These are phyloP conservation scores for Dasyprocta punctata DNA, from an alignment of 2,113 vertebrate species.

Conservation along the genomic window DNA sequence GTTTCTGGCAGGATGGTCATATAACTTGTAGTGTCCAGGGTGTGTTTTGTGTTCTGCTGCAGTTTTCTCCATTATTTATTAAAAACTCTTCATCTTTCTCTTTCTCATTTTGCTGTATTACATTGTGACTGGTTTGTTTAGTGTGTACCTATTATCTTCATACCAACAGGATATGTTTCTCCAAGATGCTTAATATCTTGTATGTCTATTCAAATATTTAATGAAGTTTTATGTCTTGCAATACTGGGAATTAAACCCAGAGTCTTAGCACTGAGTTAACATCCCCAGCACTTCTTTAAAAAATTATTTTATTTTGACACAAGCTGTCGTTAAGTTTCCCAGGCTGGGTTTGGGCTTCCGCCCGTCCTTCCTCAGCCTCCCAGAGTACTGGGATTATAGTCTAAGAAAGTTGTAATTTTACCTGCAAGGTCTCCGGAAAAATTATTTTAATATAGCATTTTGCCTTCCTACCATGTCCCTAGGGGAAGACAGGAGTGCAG, in stretches of 20 bases:
- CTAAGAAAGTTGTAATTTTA: background rate
- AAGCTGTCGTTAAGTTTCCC: background rate
- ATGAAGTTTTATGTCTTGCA: background rate
- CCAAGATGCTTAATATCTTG: background rate
- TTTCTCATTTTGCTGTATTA: background rate
- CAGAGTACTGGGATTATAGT: background rate
- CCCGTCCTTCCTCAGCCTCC: background rate
- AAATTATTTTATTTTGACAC: background rate
- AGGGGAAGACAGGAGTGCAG: background rate
- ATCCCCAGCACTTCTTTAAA: background rate
- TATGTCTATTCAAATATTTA: background rate
- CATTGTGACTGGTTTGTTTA: conserved; percentile 23
- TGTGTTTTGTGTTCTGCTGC: background rate
- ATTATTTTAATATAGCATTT: background rate
- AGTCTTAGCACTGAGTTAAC: background rate
- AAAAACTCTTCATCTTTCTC: background rate
- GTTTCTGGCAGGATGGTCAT: background rate
- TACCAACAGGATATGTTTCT: background rate
- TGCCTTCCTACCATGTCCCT: background rate
- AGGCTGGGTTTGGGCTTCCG: background rate
- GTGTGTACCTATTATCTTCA: background rate
- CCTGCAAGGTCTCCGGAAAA: background rate
- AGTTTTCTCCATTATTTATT: background rate
- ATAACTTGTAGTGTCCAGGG: background rate
- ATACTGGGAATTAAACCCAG: background rate